Evolutionary conservation across 2,888 invertebrate genomes (phyloP).

Genomic region (Mimumesa dahlbomi): DNA sequence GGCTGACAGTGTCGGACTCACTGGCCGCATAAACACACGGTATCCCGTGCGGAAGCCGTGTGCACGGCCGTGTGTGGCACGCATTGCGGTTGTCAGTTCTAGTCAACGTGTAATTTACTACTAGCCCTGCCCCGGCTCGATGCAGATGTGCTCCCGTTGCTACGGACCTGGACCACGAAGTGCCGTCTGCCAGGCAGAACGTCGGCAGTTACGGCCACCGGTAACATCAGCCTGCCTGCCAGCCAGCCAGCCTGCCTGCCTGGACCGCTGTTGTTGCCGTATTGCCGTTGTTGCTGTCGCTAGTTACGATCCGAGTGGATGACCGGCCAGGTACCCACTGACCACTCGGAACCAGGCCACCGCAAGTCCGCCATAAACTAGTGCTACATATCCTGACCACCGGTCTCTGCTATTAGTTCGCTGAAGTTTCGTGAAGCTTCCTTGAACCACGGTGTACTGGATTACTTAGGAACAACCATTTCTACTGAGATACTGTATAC

Average conservation of each 20-base stretch:
- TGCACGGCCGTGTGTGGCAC: conserved; percentile 59
- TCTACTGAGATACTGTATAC: too few species aligned
- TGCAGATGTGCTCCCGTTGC: conserved; percentile 65
- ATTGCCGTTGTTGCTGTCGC: conserved; percentile 45
- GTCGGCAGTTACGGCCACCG: conserved; percentile 38
- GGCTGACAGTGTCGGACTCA: conserved; percentile 64
- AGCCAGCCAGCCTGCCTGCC: too few species aligned
- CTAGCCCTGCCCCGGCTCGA: conserved; percentile 62
- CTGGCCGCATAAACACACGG: conserved; percentile 66
- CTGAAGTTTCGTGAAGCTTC: conserved; percentile 10
- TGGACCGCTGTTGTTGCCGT: conserved; percentile 52
- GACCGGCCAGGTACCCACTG: conserved; percentile 40
- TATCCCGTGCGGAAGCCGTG: conserved; percentile 60
- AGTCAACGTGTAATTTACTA: conserved; percentile 78
- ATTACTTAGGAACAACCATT: too few species aligned
- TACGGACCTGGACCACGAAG: conserved; percentile 43
- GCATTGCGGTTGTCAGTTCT: conserved; percentile 77
- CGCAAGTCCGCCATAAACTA: conserved; percentile 68
- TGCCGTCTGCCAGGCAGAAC: conserved; percentile 44
- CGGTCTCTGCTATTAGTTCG: conserved; percentile 25
- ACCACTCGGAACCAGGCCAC: conserved; percentile 59
- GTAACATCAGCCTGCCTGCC: conserved; percentile 34
- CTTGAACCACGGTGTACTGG: too few species aligned
- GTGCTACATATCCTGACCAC: conserved; percentile 38
- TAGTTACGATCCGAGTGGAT: conserved; percentile 57